phyloP scores from a whole-genome alignment of 2,113 vertebrate genomes.

The Notothenia coriiceps region DNA sequence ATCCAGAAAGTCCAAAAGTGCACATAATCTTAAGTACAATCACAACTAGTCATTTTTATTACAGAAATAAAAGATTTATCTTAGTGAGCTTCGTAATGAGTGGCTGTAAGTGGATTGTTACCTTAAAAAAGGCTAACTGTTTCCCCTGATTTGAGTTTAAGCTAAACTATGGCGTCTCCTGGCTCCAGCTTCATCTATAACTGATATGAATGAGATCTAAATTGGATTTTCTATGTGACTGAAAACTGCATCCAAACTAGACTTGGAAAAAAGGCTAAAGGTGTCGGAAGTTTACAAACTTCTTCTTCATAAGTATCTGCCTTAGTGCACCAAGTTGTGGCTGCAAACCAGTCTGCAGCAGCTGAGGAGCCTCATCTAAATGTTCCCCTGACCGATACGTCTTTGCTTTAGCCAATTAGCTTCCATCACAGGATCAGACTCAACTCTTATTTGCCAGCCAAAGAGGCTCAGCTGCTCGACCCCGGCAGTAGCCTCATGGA shows the following conservation, averaged over 20 bases:
- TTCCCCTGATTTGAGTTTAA: background rate
- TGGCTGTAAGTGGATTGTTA: background rate
- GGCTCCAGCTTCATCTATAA: background rate
- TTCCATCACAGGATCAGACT: slow-evolving; percentile 72
- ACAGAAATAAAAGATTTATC: background rate
- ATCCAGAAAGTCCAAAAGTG: background rate
- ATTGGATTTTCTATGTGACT: background rate
- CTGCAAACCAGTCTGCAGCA: slow-evolving; percentile 19
- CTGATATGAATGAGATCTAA: background rate
- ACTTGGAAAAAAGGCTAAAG: slow-evolving; percentile 5
- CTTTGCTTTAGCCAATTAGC: slow-evolving; percentile 76
- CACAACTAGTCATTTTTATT: background rate
- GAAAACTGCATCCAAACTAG: slow-evolving; percentile 5
- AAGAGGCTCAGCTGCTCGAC: slow-evolving; percentile 76
- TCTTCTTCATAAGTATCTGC: slow-evolving; percentile 32
- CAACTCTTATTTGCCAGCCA: slow-evolving; percentile 72
- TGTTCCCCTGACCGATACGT: slow-evolving; percentile 54
- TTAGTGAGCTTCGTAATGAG: background rate
- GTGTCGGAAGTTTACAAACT: slow-evolving; percentile 57
- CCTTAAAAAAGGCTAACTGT: background rate
- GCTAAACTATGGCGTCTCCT: background rate
- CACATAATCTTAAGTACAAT: background rate
- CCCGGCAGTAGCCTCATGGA: slow-evolving; percentile 55
- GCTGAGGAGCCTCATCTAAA: slow-evolving; percentile 50
- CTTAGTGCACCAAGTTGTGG: slow-evolving; percentile 34